A percentile compares a stretch with the other conserved stretches of the same genome.
phyloP scores from a whole-genome alignment of 2,113 vertebrate genomes.

The Thalassoma bifasciatum region DNA sequence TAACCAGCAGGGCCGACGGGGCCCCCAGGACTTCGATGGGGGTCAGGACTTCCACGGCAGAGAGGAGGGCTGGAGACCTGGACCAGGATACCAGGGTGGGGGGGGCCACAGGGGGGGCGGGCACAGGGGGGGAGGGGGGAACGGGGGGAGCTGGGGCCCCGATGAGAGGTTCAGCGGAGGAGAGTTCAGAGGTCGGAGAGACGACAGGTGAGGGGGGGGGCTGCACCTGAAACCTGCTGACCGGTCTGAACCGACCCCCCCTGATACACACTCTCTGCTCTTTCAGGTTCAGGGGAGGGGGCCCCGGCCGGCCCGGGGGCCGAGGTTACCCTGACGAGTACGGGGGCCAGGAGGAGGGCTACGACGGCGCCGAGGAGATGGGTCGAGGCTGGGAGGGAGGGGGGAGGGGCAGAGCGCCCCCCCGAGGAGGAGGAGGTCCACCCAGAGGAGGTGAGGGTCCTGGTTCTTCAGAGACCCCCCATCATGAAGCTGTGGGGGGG shows the following conservation, averaged over 20 bases:
- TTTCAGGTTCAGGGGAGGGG: conserved; percentile 89
- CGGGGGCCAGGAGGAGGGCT: conserved; percentile 87
- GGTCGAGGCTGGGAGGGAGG: conserved; percentile 88
- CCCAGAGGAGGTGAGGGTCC: conserved; percentile 48
- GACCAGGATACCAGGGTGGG: conserved; percentile 89
- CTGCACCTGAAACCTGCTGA: too few relatives aligned
- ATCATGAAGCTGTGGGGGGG: too few relatives aligned
- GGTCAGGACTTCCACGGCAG: conserved; percentile 90
- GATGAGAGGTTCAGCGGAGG: conserved; percentile 80
- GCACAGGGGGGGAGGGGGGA: conserved; percentile 78
- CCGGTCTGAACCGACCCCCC: neutral
- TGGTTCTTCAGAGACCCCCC: too few relatives aligned
- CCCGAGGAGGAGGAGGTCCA: conserved; percentile 86
- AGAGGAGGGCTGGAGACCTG: conserved; percentile 93
- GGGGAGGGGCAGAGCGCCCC: conserved; percentile 84
- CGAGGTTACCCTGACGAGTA: conserved; percentile 90
- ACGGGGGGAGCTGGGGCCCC: conserved; percentile 89
- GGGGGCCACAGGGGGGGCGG: conserved; percentile 50
- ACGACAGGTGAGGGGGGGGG: conserved; percentile 87
- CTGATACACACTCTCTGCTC: neutral
- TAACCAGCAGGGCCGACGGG: conserved; percentile 86
- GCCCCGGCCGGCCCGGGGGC: conserved; percentile 84
- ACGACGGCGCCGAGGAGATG: conserved; percentile 88
- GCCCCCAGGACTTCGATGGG: conserved; percentile 89
- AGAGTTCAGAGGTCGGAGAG: conserved; percentile 90